phyloP scores from a whole-genome alignment of 2,113 vertebrate genomes.

The Strigops habroptila region DNA sequence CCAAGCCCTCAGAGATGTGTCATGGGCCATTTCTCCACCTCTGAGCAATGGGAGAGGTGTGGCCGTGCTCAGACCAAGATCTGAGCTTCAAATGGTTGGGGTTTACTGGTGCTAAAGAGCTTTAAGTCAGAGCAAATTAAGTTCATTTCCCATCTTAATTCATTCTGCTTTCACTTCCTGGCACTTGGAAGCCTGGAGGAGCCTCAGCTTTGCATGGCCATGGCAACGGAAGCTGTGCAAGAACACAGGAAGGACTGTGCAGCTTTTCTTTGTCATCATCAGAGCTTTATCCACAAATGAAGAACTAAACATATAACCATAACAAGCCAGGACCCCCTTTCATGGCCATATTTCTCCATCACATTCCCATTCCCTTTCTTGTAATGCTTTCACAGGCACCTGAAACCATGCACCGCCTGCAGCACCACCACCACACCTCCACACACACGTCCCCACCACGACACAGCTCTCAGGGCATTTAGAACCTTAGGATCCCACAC shows the following conservation, averaged over 20 bases:
- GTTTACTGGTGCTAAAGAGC: not conserved
- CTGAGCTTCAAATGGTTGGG: not conserved
- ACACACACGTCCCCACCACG: fast-evolving
- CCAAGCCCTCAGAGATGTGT: not conserved
- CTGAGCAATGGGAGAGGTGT: fast-evolving
- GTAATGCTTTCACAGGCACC: not conserved
- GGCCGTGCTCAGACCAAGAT: fast-evolving
- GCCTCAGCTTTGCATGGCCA: not conserved
- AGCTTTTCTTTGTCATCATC: fast-evolving
- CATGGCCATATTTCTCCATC: fast-evolving
- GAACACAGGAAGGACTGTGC: not conserved
- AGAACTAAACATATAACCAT: not conserved
- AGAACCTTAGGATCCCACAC: not conserved
- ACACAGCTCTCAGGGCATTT: fast-evolving
- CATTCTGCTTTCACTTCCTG: constrained; percentile 1
- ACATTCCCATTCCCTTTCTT: not conserved
- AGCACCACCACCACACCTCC: not conserved
- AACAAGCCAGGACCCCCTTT: not conserved
- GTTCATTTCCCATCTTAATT: not conserved
- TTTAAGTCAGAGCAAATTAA: not conserved
- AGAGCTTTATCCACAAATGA: not conserved
- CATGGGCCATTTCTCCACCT: not conserved
- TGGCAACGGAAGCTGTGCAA: not conserved
- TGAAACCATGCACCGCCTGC: not conserved
- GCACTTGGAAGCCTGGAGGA: not conserved